These are phyloP conservation scores for Panagrolaimus sp. DNA, from an alignment of 1,140 invertebrate species.

Conservation along the genomic window DNA sequence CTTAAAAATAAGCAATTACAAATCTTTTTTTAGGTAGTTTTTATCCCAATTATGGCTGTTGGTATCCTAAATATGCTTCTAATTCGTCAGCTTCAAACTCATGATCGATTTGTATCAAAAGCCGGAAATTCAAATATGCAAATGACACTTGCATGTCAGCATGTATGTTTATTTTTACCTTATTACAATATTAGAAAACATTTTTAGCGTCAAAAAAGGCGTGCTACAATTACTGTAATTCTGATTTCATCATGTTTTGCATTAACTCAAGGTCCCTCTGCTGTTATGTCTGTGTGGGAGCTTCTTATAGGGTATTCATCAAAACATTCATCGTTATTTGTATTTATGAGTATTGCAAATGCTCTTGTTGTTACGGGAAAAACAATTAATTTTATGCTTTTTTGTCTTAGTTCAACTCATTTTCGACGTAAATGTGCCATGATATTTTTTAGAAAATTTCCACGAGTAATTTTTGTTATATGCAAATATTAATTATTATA, in stretches of 20 bases:
- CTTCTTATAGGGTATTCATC: conserved; percentile 46
- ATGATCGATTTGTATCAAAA: conserved; percentile 26
- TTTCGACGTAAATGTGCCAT: conserved; percentile 46
- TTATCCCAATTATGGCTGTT: conserved; percentile 54
- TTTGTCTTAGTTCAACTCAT: conserved; percentile 55
- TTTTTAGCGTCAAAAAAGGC: conserved; percentile 39
- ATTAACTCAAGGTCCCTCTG: conserved; percentile 55
- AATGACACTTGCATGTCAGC: conserved; percentile 31
- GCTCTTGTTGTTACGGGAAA: conserved; percentile 52
- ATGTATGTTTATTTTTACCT: conserved; percentile 30
- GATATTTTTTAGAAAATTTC: conserved; percentile 52
- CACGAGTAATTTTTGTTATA: conserved; percentile 30
- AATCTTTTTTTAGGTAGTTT: conserved; percentile 41
- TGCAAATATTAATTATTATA: not conserved
- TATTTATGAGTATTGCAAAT: conserved; percentile 45
- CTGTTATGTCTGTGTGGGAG: conserved; percentile 53
- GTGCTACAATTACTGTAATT: conserved; percentile 54
- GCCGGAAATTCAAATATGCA: conserved; percentile 36
- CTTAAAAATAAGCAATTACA: not conserved
- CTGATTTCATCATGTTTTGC: conserved; percentile 54
- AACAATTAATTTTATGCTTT: conserved; percentile 53
- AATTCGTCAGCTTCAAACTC: conserved; percentile 38
- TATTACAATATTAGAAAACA: not conserved
- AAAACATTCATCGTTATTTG: conserved; percentile 23
- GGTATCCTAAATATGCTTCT: conserved; percentile 49